phyloP scores from a whole-genome alignment of 2,113 vertebrate species.

The Dasyurus viverrinus region DNA sequence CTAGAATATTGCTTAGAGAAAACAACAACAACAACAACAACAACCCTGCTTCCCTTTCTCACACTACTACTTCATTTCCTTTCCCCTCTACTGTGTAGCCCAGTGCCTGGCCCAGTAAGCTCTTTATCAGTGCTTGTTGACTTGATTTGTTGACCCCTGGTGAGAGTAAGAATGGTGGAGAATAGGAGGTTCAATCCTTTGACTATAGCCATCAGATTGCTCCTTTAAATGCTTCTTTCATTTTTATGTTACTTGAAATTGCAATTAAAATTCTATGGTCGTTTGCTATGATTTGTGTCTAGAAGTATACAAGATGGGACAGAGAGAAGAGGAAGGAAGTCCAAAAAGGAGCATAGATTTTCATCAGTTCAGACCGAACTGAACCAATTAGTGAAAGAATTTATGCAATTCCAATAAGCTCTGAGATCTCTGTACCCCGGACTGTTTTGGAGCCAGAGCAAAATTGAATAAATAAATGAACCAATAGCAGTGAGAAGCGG shows the following conservation, averaged over 20 bases:
- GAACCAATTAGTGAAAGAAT: neutral
- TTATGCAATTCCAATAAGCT: slow-evolving; percentile 4
- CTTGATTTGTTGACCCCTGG: neutral
- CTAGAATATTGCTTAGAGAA: neutral
- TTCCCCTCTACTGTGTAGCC: neutral
- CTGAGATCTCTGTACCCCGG: neutral
- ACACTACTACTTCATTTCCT: neutral
- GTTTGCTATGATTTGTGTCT: neutral
- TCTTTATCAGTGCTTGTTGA: neutral
- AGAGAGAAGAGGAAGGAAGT: neutral
- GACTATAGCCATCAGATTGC: neutral
- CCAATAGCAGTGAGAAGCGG: neutral
- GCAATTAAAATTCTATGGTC: neutral
- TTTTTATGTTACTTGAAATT: neutral
- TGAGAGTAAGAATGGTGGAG: neutral
- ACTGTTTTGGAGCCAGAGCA: neutral
- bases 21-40: neutral
- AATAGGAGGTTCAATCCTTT: neutral
- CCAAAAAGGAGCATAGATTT: neutral
- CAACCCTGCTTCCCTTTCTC: neutral
- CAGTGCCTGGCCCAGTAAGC: neutral
- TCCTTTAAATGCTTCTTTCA: neutral
- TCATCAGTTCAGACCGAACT: neutral
- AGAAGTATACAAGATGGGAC: neutral
- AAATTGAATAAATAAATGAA: neutral